Evolutionary conservation across 1,140 invertebrate species (phyloP), one percentile per base, ranked within the genome.

Genomic region (Contarinia nasturtii): DNA sequence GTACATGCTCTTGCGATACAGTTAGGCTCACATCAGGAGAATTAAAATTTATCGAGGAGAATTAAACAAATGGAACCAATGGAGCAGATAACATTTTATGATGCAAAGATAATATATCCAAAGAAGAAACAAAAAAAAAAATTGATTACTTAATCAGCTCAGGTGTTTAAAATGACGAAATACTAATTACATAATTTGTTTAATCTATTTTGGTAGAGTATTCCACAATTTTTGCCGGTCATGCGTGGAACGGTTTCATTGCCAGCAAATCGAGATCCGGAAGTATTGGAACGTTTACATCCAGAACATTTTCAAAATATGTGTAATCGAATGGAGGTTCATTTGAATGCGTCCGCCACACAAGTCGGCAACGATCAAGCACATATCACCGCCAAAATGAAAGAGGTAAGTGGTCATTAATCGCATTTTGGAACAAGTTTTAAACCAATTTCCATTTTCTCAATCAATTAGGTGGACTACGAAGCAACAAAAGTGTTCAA

Each of bases 201-300:
- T 53, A 51, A 66, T 64, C 2, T 65, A 7, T 15, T 40, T 19
- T 44, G 22, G 10, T 44, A 83, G 66, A 80, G 71, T 53, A 88
- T 94, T 53, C 89, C 90, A 10, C 85, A 87, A 63, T 94, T 96
- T 62, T 65, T 92, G 44, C 91, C 91, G 1, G 90, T 95, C 19
- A 87, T 96, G 76, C 63, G 86, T 38, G 86, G 86, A 8, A 88
- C 88, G 0, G 62, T 93, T 2, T 89, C 86, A 50, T 66, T 90
- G 41, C 86, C 88, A 0, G 84, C 83, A 22, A 80, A 82, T 1
- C 70, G 85, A 43, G 90, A 94, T 66, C 78, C 82, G 0, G 90
- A 94, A 63, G 75, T 91, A 7, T 65, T 92, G 7, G 89, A 93
- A 64, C 76, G 89, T 60, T 64, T 86, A 4, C 75, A 82, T 54